Evolutionary conservation across 2,113 vertebrate species (phyloP), one percentile per base, ranked within the genome.

Genomic region (Rhegmatorhina hoffmannsi): DNA sequence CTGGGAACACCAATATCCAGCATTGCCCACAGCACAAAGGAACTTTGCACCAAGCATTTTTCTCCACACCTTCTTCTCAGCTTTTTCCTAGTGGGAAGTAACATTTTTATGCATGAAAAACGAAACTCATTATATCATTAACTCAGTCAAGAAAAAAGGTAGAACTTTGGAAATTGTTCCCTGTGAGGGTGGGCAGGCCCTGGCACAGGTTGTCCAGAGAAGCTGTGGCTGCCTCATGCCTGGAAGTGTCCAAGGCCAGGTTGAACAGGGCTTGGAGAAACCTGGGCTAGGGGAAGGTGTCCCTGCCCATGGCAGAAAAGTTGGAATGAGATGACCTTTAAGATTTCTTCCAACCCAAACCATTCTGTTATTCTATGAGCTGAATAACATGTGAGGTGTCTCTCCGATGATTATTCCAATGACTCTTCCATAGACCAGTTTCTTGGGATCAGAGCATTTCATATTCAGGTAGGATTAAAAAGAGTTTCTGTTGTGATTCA

Each of bases 261-360:
- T 0, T 62, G 38, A 23, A 31, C 0, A 0, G 16, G 19, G 7
- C 46, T 40, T 75, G 29, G 40, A 23, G 3, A 4, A 31, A 0
- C 29, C 13, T 62, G 63, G 24, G 7, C 0, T 1, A 7, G 20
- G 34, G 29, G 38, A 5, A 82, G 17, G 0, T n/a, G 70, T 60
- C 28, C 5, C 24, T 89, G 46, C 3, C 8, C n/a, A 15, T 62
- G 62, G 17, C 40, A 7, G 15, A 7, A 12, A 7, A 24, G 12
- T 2, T 53, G 29, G 25, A 34, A 34, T 2, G 4, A 3, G n/a
- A 4, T 55, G 55, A 0, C 2, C 6, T 69, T 62, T 23, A 15
- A 83, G 0, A 3, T 49, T 14, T 8, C 20, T 62, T 76, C 29
- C n/a, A 55, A 18, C 21, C 25, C n/a, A 68, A 60, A 40, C 7